Conservation (phyloP, 2,888 invertebrate genomes). For the Chrysodeixis includens region DNA sequence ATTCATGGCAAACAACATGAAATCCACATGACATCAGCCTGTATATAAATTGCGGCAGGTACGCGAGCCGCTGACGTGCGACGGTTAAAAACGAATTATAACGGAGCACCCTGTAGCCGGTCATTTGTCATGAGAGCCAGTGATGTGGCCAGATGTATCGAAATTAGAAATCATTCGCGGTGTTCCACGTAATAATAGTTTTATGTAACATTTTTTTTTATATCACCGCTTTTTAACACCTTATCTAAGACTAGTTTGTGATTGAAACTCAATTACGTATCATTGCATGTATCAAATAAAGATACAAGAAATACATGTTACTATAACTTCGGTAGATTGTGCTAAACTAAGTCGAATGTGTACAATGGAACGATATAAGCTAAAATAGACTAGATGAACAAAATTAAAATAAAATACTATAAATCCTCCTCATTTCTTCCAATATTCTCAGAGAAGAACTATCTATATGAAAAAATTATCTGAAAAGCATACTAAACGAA, state of each 20-base stretch:
- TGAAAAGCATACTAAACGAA: no score
- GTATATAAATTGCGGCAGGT: slow-evolving; percentile 70
- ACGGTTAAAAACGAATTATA: slow-evolving; percentile 87
- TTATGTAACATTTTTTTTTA: not conserved
- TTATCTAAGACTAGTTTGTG: not conserved
- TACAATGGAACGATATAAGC: no score
- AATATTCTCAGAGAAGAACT: no score
- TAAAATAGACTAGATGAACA: no score
- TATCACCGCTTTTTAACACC: not conserved
- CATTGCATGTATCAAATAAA: no score
- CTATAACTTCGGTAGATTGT: no score
- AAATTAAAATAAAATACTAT: no score
- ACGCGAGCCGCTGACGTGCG: slow-evolving; percentile 79
- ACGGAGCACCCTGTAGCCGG: slow-evolving; percentile 80
- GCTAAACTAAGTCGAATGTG: no score
- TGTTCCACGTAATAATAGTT: not conserved
- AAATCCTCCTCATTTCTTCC: no score
- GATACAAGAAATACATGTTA: no score
- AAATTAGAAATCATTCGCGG: not conserved
- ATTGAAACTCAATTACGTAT: no score
- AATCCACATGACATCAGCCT: slow-evolving; percentile 49
- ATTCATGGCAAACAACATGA: slow-evolving; percentile 1
- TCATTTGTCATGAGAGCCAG: slow-evolving; percentile 79
- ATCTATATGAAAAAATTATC: no score
- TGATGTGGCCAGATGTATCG: slow-evolving; percentile 39